Percentiles rank a stretch among this genome's conserved stretches.
These are phyloP conservation scores for Scartelaos histophorus DNA, from an alignment of 2,113 vertebrate genomes.

Conservation along the genomic window DNA sequence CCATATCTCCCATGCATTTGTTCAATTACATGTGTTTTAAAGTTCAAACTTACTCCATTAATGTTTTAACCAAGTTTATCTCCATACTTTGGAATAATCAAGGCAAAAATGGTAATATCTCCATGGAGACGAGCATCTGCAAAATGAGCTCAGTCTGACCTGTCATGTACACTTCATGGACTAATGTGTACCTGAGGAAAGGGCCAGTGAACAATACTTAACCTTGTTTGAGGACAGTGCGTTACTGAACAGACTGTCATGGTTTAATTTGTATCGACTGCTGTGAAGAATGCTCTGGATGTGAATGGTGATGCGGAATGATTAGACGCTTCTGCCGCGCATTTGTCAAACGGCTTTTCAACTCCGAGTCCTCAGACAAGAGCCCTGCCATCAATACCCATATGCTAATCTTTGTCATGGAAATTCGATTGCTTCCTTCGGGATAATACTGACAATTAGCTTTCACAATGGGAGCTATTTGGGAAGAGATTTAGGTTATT, in stretches of 20 bases:
- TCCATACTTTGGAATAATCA: too few relatives aligned
- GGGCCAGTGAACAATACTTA: not conserved
- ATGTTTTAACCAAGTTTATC: too few relatives aligned
- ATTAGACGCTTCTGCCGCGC: conserved; percentile 19
- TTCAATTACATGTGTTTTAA: too few relatives aligned
- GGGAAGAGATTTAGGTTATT: not conserved
- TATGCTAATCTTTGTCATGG: conserved; percentile 3
- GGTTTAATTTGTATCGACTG: conserved; percentile 9
- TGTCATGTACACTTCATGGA: too few relatives aligned
- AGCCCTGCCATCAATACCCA: not conserved
- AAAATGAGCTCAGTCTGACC: too few relatives aligned
- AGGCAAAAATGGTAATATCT: too few relatives aligned
- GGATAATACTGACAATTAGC: conserved; percentile 5
- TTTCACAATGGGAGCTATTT: not conserved
- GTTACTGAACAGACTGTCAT: not conserved
- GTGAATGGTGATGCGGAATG: conserved; percentile 36
- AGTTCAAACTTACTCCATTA: too few relatives aligned
- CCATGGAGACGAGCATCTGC: too few relatives aligned
- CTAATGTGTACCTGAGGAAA: too few relatives aligned
- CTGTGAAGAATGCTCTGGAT: conserved; percentile 37
- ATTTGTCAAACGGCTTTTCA: not conserved
- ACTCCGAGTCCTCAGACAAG: not conserved
- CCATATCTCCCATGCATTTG: too few relatives aligned
- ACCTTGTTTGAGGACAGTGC: not conserved
- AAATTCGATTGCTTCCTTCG: not conserved